Evolutionary conservation across 1,140 invertebrate species (phyloP).

Genomic region (Drosophila trapezifrons): DNA sequence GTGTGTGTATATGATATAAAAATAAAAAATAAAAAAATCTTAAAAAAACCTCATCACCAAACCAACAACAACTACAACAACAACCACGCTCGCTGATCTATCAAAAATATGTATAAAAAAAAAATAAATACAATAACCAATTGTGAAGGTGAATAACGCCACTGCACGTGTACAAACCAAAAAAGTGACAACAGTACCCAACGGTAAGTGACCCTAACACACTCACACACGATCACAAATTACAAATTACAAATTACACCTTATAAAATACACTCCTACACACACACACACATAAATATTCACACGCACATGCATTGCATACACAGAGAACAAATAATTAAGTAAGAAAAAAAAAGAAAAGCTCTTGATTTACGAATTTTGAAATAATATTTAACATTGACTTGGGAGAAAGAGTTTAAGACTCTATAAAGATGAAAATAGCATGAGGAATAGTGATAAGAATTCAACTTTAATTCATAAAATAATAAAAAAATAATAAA

Average conservation of each 20-base stretch:
- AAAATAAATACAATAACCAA: constrained; percentile 57
- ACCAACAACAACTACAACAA: constrained; percentile 64
- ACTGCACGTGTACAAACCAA: constrained; percentile 99
- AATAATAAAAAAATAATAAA: too few species aligned
- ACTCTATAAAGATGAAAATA: too few species aligned
- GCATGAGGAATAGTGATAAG: too few species aligned
- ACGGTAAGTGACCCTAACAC: constrained; percentile 90
- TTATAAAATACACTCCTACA: constrained; percentile 27
- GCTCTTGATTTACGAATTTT: not conserved
- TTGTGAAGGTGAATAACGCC: constrained; percentile 96
- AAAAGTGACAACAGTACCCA: constrained; percentile 95
- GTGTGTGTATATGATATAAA: constrained; percentile 56
- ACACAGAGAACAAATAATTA: constrained; percentile 9
- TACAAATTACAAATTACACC: constrained; percentile 9
- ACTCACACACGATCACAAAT: constrained; percentile 28
- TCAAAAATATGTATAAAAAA: constrained; percentile 35
- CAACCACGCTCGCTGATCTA: constrained; percentile 70
- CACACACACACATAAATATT: constrained; percentile 18
- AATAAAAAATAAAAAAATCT: constrained; percentile 34
- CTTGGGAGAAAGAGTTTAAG: too few species aligned
- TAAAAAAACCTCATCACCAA: constrained; percentile 62
- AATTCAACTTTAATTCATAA: too few species aligned
- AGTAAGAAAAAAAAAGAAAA: not conserved
- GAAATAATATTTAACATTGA: not conserved
- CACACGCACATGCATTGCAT: constrained; percentile 7